Evolutionary conservation across 2,888 invertebrate genomes (phyloP).

Genomic region (Lissocephala sabroskyi): DNA sequence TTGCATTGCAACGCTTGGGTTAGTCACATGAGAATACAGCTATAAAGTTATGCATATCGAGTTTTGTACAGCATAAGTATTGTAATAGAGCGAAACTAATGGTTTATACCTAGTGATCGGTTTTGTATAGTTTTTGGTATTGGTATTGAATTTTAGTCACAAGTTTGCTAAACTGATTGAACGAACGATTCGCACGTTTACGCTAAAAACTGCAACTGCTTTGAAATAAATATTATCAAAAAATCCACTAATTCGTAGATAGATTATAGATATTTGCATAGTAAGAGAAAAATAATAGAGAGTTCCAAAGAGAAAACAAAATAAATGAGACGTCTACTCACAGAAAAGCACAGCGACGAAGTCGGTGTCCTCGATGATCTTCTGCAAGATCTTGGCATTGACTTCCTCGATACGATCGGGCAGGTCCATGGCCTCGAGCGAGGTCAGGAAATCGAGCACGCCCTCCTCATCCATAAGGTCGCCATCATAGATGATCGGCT

Average conservation of each 20-base stretch:
- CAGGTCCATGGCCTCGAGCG: constrained; percentile 94
- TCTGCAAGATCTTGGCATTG: constrained; percentile 89
- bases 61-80: constrained; percentile 1
- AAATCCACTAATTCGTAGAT: constrained; percentile 22
- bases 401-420: constrained; percentile 97
- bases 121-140: constrained; percentile 6
- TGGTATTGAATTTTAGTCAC: constrained; percentile 33
- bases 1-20: constrained; percentile 33
- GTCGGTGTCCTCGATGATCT: constrained; percentile 92
- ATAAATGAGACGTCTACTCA: constrained; percentile 77
- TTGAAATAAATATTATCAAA: constrained; percentile 47
- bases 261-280: no score
- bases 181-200: constrained; percentile 4
- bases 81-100: constrained; percentile 48
- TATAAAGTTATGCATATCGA: constrained; percentile 15
- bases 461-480: constrained; percentile 96
- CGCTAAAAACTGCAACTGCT: constrained; percentile 72
- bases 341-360: constrained; percentile 95
- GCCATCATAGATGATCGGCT: constrained; percentile 97
- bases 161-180: constrained; percentile 16
- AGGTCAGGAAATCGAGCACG: constrained; percentile 93
- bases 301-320: constrained; percentile 10
- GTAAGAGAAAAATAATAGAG: constrained; percentile 13
- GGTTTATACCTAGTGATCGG: constrained; percentile 11
- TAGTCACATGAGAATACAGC: constrained; percentile 67